Evolutionary conservation across 1,140 invertebrate species (phyloP), one percentile per base, ranked within the genome.

Genomic region (Atta texana): DNA sequence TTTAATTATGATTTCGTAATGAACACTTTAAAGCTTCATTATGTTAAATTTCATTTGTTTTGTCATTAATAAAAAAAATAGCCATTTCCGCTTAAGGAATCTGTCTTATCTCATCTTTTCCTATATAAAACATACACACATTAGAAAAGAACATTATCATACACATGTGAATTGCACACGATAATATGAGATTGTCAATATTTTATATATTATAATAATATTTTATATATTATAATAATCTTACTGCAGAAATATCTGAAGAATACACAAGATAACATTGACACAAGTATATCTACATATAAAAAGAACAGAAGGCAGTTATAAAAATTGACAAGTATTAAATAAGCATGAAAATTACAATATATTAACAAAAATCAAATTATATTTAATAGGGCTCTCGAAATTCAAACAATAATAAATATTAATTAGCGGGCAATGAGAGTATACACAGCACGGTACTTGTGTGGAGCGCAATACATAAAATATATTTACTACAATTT

Each of bases 121-220:
- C 28, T 63, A 31, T 86, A 86, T 3, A 77, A 75, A 68, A 78
- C n/a, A 21, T 31, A 8, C 31, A 78, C 44, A 78, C 31, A 66
- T 63, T 78, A 24, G 28, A 78, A 78, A 78, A 59, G 3, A 78
- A 66, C 66, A 51, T 66, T 57, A 44, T 44, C 39, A 44, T 31
- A 78, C 7, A 66, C 21, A 39, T 66, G 24, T 28, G 59, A 6
- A 8, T 78, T 14, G 14, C 18, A 64, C 75, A 53, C 44, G 39
- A 31, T 66, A 78, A 66, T 66, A 31, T 14, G 24, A 78, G 76
- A 78, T 78, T 78, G 76, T 78, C 76, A 53, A 78, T 39, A 39
- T 51, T 78, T 61, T 51, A 59, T 78, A 78, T 78, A 78, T 64
- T 66, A 24, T 24, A 66, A 24, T 28, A 78, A 78, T 64, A 39